phyloP scores from a whole-genome alignment of 2,797 vertebrate species.

The Characodon lateralis region DNA sequence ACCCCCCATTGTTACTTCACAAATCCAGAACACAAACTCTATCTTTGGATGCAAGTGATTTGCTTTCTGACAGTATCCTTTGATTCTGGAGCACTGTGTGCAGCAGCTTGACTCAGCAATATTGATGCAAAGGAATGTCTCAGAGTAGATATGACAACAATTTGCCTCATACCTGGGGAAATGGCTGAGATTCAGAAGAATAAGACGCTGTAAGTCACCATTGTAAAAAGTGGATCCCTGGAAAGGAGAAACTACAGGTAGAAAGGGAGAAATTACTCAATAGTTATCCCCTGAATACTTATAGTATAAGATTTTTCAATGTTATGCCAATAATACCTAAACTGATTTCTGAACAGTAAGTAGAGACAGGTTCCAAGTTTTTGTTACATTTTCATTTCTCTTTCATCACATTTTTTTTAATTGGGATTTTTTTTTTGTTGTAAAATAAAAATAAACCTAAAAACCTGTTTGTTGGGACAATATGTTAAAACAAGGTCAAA shows the following conservation, averaged over 20 bases:
- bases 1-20: slow-evolving; percentile 21
- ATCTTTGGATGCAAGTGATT: slow-evolving; percentile 43
- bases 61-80: slow-evolving; percentile 17
- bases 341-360: neutral
- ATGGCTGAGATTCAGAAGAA: neutral
- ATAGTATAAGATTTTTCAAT: neutral
- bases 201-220: neutral
- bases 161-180: neutral
- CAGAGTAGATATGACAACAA: slow-evolving; percentile 1
- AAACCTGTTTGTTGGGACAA: neutral
- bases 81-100: slow-evolving; percentile 13
- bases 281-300: neutral
- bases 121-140: neutral
- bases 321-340: neutral
- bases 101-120: slow-evolving; percentile 6
- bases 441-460: neutral
- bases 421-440: neutral
- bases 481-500: neutral
- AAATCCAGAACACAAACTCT: slow-evolving; percentile 40
- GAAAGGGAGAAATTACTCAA: neutral
- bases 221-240: neutral
- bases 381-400: neutral
- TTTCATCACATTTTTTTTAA: neutral
- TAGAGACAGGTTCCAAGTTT: neutral
- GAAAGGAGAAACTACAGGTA: neutral